Evolutionary conservation across 2,797 vertebrate genomes (phyloP), one percentile per base, ranked within the genome.

Genomic region (Sebastes trivittatus): DNA sequence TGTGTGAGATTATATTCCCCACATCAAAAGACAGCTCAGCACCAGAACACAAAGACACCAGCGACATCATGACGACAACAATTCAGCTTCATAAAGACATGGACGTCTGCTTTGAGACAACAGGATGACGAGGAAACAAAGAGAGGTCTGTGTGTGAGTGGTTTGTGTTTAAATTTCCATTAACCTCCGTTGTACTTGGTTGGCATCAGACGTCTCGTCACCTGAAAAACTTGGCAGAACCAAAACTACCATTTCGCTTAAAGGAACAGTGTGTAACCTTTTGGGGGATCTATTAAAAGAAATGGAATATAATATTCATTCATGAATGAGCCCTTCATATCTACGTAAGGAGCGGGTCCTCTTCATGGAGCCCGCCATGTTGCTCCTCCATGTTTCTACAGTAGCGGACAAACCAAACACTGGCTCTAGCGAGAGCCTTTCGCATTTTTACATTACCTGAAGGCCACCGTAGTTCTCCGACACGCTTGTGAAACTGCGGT

Each of bases 21-120:
- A 73, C 81, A 76, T 83, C 59, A 46, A 87, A 71, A 80, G 2
- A 59, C 46, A 8, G 20, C 16, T 56, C 62, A 13, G 70, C 63
- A 63, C 10, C n/a, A 60, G 38, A 54, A 62, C 54, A 81, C 34
- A 83, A 77, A 69, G 75, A 73, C 36, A 77, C 25, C 6, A 56
- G 13, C 0, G 20, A 72, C 55, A 1, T n/a, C 36, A 1, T n/a
- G 59, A 81, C 10, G 58, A 80, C 49, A 46, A 68, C 42, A 29
- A 29, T 20, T 67, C 29, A 65, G 25, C 63, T 52, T 72, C 23
- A 68, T 54, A 18, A 67, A 64, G 23, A 38, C 27, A 1, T 0
- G 13, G 30, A n/a, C 6, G 3, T 65, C 68, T 55, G 67, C 68
- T 30, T 52, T 10, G 52, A 72, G 59, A 38, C 27, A 11, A 46